Conservation (phyloP, 2,797 vertebrate species). For the Chelidonichthys spinosus region DNA sequence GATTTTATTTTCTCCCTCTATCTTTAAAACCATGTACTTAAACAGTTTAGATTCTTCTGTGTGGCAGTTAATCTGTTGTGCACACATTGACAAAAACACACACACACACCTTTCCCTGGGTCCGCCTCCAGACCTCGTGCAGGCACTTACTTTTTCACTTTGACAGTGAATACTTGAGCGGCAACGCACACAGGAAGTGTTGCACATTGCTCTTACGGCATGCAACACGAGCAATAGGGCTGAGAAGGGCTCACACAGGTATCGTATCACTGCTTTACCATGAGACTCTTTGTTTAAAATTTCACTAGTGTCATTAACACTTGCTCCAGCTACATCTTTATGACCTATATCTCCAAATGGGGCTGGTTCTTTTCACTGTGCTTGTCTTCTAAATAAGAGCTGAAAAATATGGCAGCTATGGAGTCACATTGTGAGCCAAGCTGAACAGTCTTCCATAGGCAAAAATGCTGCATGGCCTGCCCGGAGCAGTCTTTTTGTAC, state of each 20-base stretch:
- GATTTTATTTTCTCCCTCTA: neutral
- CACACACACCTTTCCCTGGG: conserved; percentile 59
- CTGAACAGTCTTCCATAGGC: neutral
- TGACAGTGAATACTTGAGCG: conserved; percentile 76
- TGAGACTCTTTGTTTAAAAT: conserved; percentile 16
- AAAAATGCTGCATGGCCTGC: conserved; percentile 45
- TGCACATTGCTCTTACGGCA: conserved; percentile 69
- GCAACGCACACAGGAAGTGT: conserved; percentile 77
- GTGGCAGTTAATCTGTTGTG: conserved; percentile 59
- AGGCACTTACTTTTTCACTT: conserved; percentile 81
- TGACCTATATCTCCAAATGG: neutral
- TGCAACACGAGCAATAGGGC: conserved; percentile 55
- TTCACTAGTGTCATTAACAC: neutral
- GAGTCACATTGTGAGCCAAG: neutral
- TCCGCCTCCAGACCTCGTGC: conserved; percentile 77
- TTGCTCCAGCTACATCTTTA: neutral
- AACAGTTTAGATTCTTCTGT: conserved; percentile 24
- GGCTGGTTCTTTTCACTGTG: neutral
- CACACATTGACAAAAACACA: conserved; percentile 19
- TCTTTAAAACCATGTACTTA: conserved; percentile 2
- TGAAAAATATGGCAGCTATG: conserved; percentile 2
- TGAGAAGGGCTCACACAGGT: conserved; percentile 62
- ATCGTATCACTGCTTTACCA: conserved; percentile 50
- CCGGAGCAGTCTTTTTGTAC: conserved; percentile 15
- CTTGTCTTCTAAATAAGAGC: neutral